Conservation (phyloP, 2,113 vertebrate species). For the Miniopterus natalensis region DNA sequence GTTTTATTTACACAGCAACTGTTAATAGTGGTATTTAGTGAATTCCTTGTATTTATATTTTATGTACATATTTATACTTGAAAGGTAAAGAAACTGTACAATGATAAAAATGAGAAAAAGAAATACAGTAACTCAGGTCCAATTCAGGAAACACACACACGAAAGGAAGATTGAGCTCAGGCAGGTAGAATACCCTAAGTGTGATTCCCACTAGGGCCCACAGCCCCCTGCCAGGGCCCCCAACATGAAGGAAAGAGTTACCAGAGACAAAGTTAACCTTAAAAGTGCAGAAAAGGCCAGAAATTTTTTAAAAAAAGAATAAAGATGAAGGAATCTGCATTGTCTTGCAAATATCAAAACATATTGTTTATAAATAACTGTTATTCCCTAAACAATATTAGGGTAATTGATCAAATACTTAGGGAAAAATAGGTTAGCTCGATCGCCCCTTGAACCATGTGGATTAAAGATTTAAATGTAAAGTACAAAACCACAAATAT, state of each 20-base stretch:
- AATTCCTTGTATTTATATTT: constrained; percentile 93
- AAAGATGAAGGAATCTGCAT: constrained; percentile 23
- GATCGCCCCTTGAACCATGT: neutral
- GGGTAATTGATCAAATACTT: constrained; percentile 10
- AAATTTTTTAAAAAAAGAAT: neutral
- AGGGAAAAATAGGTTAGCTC: neutral
- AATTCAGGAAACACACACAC: constrained; percentile 88
- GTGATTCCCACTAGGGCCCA: constrained; percentile 67
- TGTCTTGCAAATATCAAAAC: constrained; percentile 4
- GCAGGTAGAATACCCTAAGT: constrained; percentile 84
- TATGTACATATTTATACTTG: constrained; percentile 91
- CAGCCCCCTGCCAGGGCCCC: constrained; percentile 22
- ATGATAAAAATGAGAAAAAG: constrained; percentile 90
- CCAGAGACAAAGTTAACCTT: constrained; percentile 60
- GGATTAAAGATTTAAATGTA: constrained; percentile 45
- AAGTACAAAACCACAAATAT: constrained; percentile 35
- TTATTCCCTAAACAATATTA: neutral
- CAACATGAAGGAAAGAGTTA: constrained; percentile 62
- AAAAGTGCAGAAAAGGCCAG: neutral
- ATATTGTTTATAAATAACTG: neutral
- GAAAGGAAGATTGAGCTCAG: constrained; percentile 87
- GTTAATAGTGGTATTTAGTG: constrained; percentile 90
- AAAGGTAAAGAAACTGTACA: constrained; percentile 96
- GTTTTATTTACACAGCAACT: constrained; percentile 94
- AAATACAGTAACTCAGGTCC: constrained; percentile 83